Percentiles rank a stretch among this genome's conserved stretches.
phyloP scores from a whole-genome alignment of 2,797 vertebrate genomes.

The Hemibagrus guttatus region DNA sequence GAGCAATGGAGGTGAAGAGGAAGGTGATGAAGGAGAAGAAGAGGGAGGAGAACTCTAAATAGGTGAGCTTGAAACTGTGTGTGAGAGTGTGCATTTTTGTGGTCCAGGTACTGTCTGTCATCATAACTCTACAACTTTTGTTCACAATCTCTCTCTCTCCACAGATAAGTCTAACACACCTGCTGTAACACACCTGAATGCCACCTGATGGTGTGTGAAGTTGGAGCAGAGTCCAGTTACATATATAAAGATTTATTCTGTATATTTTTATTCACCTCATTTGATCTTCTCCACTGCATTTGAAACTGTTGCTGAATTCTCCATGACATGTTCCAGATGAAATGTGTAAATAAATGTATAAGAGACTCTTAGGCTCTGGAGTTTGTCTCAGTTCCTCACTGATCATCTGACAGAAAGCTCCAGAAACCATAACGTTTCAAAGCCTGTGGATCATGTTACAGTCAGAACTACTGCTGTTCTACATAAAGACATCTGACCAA shows the following conservation, averaged over 20 bases:
- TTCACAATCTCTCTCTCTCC: not conserved
- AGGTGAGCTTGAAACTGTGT: constrained; percentile 3
- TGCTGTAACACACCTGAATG: not conserved
- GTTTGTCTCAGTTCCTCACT: not conserved
- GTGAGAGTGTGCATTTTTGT: not conserved
- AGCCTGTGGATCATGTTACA: not conserved
- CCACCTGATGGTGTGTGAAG: not conserved
- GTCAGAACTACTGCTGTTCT: not conserved
- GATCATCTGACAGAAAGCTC: not conserved
- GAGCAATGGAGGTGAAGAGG: not conserved
- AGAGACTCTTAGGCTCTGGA: not conserved
- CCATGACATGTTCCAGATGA: not conserved
- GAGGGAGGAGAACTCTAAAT: not conserved
- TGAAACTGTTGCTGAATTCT: not conserved
- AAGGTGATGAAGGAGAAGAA: not conserved
- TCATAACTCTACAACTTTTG: not conserved
- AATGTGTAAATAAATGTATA: constrained; percentile 2
- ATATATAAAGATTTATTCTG: not conserved
- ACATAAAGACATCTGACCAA: not conserved
- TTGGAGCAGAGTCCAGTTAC: not conserved
- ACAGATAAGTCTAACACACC: not conserved
- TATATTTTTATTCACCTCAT: not conserved
- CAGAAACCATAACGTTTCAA: no score
- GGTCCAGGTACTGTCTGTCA: not conserved
- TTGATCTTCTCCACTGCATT: not conserved